phyloP scores from a whole-genome alignment of 2,888 invertebrate genomes.

The Eupithecia centaureata region DNA sequence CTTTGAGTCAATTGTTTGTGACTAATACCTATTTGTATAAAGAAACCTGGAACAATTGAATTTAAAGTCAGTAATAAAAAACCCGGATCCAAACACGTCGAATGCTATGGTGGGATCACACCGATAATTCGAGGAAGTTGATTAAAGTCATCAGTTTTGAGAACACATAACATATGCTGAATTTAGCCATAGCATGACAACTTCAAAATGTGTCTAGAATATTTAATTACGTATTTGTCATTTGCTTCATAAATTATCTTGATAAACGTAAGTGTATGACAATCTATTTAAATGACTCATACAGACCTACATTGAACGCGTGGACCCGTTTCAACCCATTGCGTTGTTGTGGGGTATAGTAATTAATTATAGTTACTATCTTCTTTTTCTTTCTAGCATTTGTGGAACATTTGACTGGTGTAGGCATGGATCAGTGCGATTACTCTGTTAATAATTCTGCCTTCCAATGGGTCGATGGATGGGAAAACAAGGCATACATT shows the following conservation, averaged over 20 bases:
- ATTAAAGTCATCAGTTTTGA: constrained; percentile 24
- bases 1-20: too few species aligned
- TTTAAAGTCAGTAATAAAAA: neutral
- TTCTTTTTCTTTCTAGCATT: too few species aligned
- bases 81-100: neutral
- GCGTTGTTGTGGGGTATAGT: neutral
- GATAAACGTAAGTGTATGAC: too few species aligned
- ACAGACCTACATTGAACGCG: neutral
- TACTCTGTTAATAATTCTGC: too few species aligned
- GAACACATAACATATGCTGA: constrained; percentile 22
- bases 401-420: too few species aligned
- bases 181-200: constrained; percentile 11
- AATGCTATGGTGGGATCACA: constrained; percentile 13
- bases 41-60: too few species aligned
- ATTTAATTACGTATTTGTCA: constrained; percentile 17
- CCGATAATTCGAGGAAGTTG: constrained; percentile 2
- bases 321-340: neutral
- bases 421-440: too few species aligned
- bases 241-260: constrained; percentile 1
- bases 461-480: too few species aligned
- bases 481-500: too few species aligned
- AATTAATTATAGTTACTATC: too few species aligned
- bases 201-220: constrained; percentile 18
- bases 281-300: neutral
- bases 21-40: too few species aligned